Percentiles rank a stretch among this genome's conserved stretches.
phyloP scores from a whole-genome alignment of 2,888 invertebrate genomes.

The Tenthredo scrophulariae region DNA sequence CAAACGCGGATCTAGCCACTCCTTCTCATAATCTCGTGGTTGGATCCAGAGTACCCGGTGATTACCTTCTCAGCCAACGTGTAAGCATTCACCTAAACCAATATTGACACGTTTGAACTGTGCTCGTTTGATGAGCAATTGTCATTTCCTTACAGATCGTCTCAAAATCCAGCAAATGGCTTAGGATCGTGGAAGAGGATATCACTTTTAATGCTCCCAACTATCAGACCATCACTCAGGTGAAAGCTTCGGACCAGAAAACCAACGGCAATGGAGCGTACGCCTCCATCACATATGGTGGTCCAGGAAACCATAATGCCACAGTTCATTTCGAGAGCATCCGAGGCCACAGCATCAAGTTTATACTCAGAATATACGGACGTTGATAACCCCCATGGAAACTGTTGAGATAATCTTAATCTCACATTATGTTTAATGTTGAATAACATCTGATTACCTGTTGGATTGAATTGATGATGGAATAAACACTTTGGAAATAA shows the following conservation, averaged over 20 bases:
- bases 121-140: not conserved
- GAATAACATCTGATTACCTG: not conserved
- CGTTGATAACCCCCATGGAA: not conserved
- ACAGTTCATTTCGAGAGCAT: slow-evolving; percentile 78
- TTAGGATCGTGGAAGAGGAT: slow-evolving; percentile 66
- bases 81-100: not conserved
- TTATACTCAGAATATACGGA: slow-evolving; percentile 77
- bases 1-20: not conserved
- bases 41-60: slow-evolving; percentile 65
- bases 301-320: slow-evolving; percentile 73
- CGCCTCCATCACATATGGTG: slow-evolving; percentile 75
- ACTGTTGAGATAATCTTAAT: not conserved
- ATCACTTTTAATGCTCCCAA: slow-evolving; percentile 62
- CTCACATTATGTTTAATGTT: too few species aligned
- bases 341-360: slow-evolving; percentile 77
- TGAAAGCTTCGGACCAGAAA: slow-evolving; percentile 76
- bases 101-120: not conserved
- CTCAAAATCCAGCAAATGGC: slow-evolving; percentile 65
- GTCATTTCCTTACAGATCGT: slow-evolving; percentile 56
- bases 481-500: not conserved
- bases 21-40: slow-evolving; percentile 65
- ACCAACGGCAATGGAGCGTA: slow-evolving; percentile 78
- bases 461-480: not conserved
- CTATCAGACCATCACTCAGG: slow-evolving; percentile 71
- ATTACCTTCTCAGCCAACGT: slow-evolving; percentile 60